Evolutionary conservation across 2,113 vertebrate genomes (phyloP).

Genomic region (Alces alces): DNA sequence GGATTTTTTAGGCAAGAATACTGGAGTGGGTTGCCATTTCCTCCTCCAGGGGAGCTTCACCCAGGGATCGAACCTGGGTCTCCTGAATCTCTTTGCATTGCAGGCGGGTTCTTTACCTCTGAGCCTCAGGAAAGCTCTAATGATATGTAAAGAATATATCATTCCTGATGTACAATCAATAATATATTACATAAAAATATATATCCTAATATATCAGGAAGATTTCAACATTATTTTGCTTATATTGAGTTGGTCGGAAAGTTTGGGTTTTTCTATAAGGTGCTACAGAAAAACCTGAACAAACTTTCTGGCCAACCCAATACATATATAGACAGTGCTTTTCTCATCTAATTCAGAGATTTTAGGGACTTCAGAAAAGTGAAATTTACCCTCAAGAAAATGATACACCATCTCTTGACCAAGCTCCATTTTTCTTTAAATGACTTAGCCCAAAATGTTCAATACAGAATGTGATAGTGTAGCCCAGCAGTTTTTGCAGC

Average conservation of each 20-base stretch:
- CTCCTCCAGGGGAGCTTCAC: not conserved
- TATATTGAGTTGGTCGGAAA: not conserved
- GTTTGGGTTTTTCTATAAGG: not conserved
- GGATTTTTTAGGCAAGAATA: not conserved
- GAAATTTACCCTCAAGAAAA: not conserved
- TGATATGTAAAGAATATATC: not conserved
- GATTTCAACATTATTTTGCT: not conserved
- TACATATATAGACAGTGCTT: not conserved
- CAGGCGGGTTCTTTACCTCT: not conserved
- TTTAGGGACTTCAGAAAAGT: not conserved
- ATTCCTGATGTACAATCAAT: not conserved
- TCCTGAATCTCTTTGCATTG: not conserved
- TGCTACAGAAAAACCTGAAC: not conserved
- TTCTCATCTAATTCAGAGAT: not conserved
- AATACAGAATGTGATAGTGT: not conserved
- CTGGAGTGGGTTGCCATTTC: not conserved
- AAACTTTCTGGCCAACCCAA: not conserved
- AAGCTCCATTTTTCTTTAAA: not conserved
- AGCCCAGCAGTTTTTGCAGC: not conserved
- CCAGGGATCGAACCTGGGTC: not conserved
- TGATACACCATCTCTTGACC: not conserved
- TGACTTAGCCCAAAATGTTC: not conserved
- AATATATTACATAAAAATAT: not conserved
- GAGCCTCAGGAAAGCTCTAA: not conserved
- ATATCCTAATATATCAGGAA: not conserved